A percentile compares a stretch with the other conserved stretches of the same genome.
These are phyloP conservation scores for Neoitamus cyanurus DNA, from an alignment of 2,888 invertebrate genomes.

Conservation along the genomic window DNA sequence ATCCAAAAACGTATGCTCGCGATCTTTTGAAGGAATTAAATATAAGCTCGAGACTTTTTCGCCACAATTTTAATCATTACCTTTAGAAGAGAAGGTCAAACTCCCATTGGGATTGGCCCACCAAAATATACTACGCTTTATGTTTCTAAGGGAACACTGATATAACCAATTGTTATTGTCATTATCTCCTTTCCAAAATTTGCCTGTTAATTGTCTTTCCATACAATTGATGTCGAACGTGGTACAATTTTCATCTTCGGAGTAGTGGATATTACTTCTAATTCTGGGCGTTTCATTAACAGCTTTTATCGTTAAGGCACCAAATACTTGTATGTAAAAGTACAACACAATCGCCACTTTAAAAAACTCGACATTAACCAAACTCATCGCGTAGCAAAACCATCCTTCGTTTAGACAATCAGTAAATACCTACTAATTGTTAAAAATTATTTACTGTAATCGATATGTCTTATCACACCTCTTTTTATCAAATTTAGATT, in stretches of 20 bases:
- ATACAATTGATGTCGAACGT: slow-evolving; percentile 13
- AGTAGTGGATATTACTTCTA: neutral
- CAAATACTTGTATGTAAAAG: neutral
- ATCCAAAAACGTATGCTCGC: slow-evolving; percentile 55
- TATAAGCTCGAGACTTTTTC: neutral
- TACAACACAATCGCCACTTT: neutral
- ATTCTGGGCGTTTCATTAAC: neutral
- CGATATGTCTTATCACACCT: neutral
- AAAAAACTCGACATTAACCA: neutral
- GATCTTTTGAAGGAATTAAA: neutral
- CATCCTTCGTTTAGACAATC: slow-evolving; percentile 3
- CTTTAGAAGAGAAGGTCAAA: neutral
- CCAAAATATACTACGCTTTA: slow-evolving; percentile 55
- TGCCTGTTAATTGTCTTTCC: neutral
- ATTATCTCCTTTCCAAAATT: neutral
- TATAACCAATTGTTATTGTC: neutral
- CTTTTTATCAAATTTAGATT: neutral
- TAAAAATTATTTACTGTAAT: slow-evolving; percentile 14
- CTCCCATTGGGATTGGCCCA: slow-evolving; percentile 61
- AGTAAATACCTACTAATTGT: slow-evolving; percentile 1
- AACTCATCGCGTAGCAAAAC: slow-evolving; percentile 5
- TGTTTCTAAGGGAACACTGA: slow-evolving; percentile 24
- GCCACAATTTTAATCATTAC: slow-evolving; percentile 49
- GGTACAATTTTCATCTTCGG: neutral
- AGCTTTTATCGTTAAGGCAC: neutral